Conservation (phyloP, 92 coral and sea anemone genomes). For the Montipora capitata region DNA sequence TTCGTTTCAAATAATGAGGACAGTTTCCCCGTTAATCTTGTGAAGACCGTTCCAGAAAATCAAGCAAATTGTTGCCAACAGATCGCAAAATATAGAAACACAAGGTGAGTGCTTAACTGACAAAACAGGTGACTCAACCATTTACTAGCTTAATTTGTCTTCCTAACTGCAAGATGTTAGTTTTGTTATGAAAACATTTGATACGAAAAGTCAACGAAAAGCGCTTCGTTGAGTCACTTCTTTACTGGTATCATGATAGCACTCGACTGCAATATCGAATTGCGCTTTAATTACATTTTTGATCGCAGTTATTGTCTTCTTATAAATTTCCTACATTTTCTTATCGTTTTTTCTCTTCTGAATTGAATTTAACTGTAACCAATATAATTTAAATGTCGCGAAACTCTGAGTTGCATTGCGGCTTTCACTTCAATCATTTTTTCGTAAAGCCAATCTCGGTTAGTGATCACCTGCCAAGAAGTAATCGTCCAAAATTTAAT, state of each 20-base stretch:
- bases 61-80: slow-evolving; percentile 1
- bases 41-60: slow-evolving; percentile 2
- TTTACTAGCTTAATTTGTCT: neutral
- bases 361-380: neutral
- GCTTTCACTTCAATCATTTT: too few species aligned
- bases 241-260: neutral
- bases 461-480: too few species aligned
- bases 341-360: neutral
- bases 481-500: too few species aligned
- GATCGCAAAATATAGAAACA: neutral
- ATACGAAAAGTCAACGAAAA: neutral
- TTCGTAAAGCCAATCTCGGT: too few species aligned
- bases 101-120: slow-evolving; percentile 6
- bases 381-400: neutral
- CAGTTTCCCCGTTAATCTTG: neutral
- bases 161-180: neutral
- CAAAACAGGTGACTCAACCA: neutral
- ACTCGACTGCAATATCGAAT: neutral
- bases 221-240: neutral
- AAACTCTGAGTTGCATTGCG: too few species aligned
- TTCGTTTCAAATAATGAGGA: neutral
- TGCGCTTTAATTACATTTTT: neutral
- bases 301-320: neutral
- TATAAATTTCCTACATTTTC: neutral
- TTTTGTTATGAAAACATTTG: slow-evolving; percentile 28